Evolutionary conservation across 2,113 vertebrate species (phyloP).

Genomic region (Acinonyx jubatus): DNA sequence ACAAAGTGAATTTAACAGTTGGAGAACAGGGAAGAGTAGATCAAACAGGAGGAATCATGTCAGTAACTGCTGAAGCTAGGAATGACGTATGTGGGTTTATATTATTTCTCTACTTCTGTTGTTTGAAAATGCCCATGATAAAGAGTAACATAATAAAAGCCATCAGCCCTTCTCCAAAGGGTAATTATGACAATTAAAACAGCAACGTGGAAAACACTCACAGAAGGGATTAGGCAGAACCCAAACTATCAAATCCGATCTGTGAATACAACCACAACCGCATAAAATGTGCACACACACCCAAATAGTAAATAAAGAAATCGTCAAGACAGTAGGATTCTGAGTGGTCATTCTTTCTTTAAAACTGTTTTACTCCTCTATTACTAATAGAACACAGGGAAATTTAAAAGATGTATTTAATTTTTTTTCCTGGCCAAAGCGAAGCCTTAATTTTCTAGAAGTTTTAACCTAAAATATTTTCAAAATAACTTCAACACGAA

Average conservation of each 20-base stretch:
- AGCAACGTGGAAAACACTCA: not conserved
- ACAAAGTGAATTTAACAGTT: not conserved
- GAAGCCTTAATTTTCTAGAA: not conserved
- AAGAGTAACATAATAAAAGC: not conserved
- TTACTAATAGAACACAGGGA: not conserved
- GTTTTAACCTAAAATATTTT: conserved; percentile 27
- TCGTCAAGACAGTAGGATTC: not conserved
- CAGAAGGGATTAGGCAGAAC: not conserved
- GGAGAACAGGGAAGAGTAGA: not conserved
- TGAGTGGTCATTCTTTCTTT: not conserved
- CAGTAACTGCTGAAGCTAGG: not conserved
- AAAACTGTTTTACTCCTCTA: not conserved
- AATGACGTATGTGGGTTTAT: rapidly evolving
- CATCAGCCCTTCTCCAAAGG: not conserved
- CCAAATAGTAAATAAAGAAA: not conserved
- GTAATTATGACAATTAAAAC: not conserved
- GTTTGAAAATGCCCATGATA: not conserved
- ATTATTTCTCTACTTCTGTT: not conserved
- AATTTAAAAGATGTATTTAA: not conserved
- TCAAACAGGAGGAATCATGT: not conserved
- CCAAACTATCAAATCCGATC: not conserved
- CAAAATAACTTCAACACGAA: not conserved
- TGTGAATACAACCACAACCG: not conserved
- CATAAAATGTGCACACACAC: too few relatives aligned
- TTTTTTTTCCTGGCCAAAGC: not conserved